A percentile compares a stretch with the other conserved stretches of the same genome.
Conservation (phyloP, 2,797 vertebrate genomes). For the Catharus ustulatus region DNA sequence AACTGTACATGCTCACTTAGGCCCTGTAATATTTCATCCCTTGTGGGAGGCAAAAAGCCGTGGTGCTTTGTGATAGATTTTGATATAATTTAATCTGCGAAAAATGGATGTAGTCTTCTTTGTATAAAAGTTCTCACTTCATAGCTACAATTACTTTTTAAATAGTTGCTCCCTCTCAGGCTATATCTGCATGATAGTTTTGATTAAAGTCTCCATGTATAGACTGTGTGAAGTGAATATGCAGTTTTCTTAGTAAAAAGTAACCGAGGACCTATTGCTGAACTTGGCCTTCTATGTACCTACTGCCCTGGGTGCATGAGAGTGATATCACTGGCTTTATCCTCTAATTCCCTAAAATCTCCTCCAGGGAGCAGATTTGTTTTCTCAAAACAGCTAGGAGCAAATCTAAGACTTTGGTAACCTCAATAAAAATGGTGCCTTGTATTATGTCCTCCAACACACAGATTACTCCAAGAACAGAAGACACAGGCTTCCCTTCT, state of each 20-base stretch:
- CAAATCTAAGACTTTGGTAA: background rate
- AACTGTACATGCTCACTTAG: background rate
- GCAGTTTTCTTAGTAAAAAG: background rate
- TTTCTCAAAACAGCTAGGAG: background rate
- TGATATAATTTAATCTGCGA: background rate
- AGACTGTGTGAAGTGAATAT: background rate
- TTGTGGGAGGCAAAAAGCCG: background rate
- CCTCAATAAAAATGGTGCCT: background rate
- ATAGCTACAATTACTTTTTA: background rate
- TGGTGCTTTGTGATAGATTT: background rate
- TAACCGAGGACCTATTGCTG: background rate
- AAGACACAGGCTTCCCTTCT: background rate
- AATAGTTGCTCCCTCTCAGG: background rate
- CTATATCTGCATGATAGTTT: background rate
- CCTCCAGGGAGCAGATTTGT: rapidly evolving
- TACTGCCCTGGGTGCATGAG: background rate
- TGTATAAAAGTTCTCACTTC: background rate
- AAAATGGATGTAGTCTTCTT: background rate
- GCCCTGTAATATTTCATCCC: background rate
- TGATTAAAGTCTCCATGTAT: background rate
- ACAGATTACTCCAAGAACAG: background rate
- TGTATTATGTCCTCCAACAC: background rate
- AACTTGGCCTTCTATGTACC: background rate
- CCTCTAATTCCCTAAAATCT: background rate
- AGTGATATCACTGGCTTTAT: background rate